Base-by-base conservation (phyloP, 2,888 invertebrate species). In the Euphydryas editha region DNA sequence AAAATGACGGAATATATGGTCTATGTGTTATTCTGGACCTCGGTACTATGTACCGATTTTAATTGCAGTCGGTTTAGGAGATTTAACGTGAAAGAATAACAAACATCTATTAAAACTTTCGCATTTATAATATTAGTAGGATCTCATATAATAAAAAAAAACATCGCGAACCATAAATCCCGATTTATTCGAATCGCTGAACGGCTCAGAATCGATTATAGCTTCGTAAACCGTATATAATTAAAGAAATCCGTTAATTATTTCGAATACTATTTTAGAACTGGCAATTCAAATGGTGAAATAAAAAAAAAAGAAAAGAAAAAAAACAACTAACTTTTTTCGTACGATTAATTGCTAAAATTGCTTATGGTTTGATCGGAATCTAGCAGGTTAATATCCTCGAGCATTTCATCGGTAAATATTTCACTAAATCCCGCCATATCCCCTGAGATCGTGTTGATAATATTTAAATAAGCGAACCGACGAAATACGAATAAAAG, bases 381-480 rank as follows among this genome's bases (percentile, higher is more conserved):
- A 81, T 80, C 81, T 78, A 78, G 63, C 67, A 77, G 78, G 78
- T 81, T 81, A 80, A 82, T 82, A 82, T 82, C 83, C 81, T 85
- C 85, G 81, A 81, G 79, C 81, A 78, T 88, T 85, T 89, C 88
- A 85, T 84, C 85, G 82, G 84, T 81, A 76, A 87, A 90, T 90
- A 90, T 86, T 87, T 90, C 84, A 86, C 83, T 81, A 85, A 84
- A 86, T 86, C 85, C 82, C 81, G 84, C 81, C 83, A 83, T 87
- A 83, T 87, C 86, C 47, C 82, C 83, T 85, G 78, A 85, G 90
- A 90, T 91, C 84, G 82, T 75, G 77, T 82, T 84, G 90, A 90
- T 90, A 90, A 90, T 84, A 91, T 90, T 89, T 85, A 89, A 90
- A 91, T 88, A 82, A 85, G 83, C 73, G 75, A 82, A 74, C 78